phyloP scores from a whole-genome alignment of 2,113 vertebrate genomes.

The Nesogale talazaci region DNA sequence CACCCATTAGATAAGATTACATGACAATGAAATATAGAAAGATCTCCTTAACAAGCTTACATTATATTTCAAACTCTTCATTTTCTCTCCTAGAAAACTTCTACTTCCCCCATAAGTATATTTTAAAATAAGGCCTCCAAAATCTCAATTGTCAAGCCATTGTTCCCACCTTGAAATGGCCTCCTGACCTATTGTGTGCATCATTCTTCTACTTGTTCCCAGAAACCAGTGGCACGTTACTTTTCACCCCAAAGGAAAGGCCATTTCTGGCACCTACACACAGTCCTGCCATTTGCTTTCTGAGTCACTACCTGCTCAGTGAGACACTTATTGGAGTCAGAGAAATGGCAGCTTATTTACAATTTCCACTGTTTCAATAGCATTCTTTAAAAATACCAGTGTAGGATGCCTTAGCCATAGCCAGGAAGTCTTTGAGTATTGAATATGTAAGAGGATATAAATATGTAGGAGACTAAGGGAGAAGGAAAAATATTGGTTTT shows the following conservation, averaged over 20 bases:
- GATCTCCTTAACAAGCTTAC: neutral
- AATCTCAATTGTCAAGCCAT: neutral
- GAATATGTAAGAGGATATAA: conserved; percentile 18
- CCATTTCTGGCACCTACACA: too few relatives aligned
- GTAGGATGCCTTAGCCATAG: neutral
- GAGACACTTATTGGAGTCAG: too few relatives aligned
- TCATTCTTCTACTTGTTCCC: neutral
- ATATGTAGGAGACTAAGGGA: neutral
- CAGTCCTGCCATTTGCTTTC: too few relatives aligned
- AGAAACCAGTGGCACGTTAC: neutral
- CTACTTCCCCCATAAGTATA: neutral
- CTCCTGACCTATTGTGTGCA: neutral
- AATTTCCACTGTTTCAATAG: neutral
- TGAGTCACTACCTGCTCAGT: too few relatives aligned
- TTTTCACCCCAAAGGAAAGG: too few relatives aligned
- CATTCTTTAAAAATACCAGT: conserved; percentile 36
- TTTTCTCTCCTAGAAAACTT: neutral
- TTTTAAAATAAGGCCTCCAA: neutral
- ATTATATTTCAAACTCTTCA: neutral
- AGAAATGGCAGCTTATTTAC: too few relatives aligned
- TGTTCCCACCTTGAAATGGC: neutral
- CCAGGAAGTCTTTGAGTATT: neutral
- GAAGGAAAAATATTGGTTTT: neutral
- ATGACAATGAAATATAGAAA: neutral
- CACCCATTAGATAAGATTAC: neutral